Conservation (phyloP, 2,113 vertebrate genomes). For the Rattus norvegicus region DNA sequence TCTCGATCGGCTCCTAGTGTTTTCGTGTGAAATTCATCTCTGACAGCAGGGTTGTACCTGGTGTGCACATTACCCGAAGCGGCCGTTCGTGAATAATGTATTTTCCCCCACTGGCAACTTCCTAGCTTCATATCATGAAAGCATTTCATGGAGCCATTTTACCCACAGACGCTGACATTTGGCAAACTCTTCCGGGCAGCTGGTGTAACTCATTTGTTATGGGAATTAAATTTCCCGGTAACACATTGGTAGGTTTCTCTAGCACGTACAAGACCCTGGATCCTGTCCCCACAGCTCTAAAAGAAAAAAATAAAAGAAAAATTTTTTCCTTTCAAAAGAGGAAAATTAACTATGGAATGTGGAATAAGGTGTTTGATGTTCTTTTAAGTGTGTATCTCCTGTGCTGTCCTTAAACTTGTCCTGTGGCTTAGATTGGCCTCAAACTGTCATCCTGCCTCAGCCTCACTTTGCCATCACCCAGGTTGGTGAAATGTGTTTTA, state of each 20-base stretch:
- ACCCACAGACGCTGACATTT: neutral
- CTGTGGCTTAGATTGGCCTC: neutral
- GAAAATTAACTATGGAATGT: neutral
- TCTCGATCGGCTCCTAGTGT: neutral
- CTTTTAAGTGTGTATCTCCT: neutral
- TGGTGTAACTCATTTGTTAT: neutral
- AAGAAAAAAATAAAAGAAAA: neutral
- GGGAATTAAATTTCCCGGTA: too few relatives aligned
- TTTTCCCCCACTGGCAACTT: accelerated
- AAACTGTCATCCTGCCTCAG: neutral
- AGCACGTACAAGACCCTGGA: too few relatives aligned
- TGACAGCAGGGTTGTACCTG: neutral
- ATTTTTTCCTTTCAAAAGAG: neutral
- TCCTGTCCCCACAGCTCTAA: neutral
- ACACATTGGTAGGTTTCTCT: too few relatives aligned
- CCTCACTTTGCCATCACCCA: neutral
- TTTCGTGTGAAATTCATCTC: neutral
- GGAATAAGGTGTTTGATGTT: neutral
- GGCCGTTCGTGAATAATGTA: neutral
- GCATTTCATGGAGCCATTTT: neutral
- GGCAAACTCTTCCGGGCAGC: neutral
- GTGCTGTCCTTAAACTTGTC: neutral
- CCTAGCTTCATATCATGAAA: neutral
- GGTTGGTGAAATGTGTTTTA: neutral
- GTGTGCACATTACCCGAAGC: neutral